These are phyloP conservation scores for Copidosoma aretas DNA, from an alignment of 2,888 invertebrate genomes.

Conservation along the genomic window DNA sequence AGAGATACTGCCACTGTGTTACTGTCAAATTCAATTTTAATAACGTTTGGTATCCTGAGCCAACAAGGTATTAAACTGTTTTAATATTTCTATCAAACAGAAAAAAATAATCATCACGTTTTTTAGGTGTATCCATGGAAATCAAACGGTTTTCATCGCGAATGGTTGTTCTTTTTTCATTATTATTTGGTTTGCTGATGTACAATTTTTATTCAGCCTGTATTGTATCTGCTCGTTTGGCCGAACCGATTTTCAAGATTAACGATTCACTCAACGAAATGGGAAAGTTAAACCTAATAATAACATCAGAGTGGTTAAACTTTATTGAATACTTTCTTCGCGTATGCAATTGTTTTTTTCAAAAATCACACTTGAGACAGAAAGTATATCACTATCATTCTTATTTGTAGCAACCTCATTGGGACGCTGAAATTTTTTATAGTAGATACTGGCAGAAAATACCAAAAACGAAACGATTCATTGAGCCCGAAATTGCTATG, in stretches of 20 bases:
- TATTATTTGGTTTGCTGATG: constrained; percentile 52
- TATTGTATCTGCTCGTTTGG: constrained; percentile 55
- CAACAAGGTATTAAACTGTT: constrained; percentile 20
- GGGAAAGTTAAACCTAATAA: constrained; percentile 46
- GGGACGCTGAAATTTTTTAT: constrained; percentile 47
- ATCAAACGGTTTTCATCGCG: constrained; percentile 38
- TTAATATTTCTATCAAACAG: neutral
- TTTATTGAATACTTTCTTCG: constrained; percentile 47
- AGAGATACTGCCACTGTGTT: neutral
- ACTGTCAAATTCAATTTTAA: constrained; percentile 10
- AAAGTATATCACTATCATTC: constrained; percentile 1
- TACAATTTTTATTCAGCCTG: constrained; percentile 57
- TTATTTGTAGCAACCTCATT: constrained; percentile 45
- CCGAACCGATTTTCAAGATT: constrained; percentile 54
- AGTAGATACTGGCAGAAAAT: constrained; percentile 46
- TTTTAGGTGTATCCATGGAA: constrained; percentile 44
- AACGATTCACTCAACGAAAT: constrained; percentile 55
- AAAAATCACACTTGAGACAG: too few species aligned
- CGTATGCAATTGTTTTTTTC: neutral
- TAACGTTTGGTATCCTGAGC: constrained; percentile 20
- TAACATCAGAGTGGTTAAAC: constrained; percentile 51
- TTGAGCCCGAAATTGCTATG: constrained; percentile 49
- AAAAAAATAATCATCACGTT: constrained; percentile 48
- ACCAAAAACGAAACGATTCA: constrained; percentile 46
- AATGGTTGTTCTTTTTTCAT: constrained; percentile 49